phyloP scores from a whole-genome alignment of 1,140 invertebrate genomes.

The Papilio polyxenes region DNA sequence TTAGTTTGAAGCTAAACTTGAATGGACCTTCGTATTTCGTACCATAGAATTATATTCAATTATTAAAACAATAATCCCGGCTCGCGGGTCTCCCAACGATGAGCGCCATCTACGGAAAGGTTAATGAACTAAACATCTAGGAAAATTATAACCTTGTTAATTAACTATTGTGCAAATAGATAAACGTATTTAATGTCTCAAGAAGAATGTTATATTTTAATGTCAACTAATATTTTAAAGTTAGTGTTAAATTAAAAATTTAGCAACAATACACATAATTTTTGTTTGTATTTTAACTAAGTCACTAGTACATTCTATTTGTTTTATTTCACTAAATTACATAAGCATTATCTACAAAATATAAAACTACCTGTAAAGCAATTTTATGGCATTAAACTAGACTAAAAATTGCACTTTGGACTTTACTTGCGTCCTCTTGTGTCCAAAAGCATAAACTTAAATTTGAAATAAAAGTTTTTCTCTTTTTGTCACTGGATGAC shows the following conservation, averaged over 20 bases:
- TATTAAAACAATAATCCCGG: constrained; percentile 69
- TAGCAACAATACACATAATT: too few species aligned
- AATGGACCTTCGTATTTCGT: constrained; percentile 43
- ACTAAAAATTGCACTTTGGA: neutral
- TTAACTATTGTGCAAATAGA: neutral
- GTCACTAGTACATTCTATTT: too few species aligned
- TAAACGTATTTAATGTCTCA: neutral
- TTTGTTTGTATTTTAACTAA: too few species aligned
- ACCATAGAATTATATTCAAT: constrained; percentile 69
- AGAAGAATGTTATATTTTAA: neutral
- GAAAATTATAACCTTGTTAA: constrained; percentile 4
- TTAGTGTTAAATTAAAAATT: too few species aligned
- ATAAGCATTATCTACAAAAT: neutral
- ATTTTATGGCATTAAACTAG: neutral
- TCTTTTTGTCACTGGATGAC: constrained; percentile 9
- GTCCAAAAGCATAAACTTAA: neutral
- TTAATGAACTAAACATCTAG: constrained; percentile 40
- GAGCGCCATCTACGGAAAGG: constrained; percentile 55
- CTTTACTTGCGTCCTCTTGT: neutral
- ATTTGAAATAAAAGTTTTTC: neutral
- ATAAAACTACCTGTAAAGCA: neutral
- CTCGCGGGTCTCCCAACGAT: constrained; percentile 47
- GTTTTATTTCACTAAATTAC: too few species aligned
- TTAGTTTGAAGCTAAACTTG: constrained; percentile 44
- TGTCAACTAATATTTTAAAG: neutral